Conservation (phyloP, 2,113 vertebrate genomes). For the Rousettus leschenaultii region DNA sequence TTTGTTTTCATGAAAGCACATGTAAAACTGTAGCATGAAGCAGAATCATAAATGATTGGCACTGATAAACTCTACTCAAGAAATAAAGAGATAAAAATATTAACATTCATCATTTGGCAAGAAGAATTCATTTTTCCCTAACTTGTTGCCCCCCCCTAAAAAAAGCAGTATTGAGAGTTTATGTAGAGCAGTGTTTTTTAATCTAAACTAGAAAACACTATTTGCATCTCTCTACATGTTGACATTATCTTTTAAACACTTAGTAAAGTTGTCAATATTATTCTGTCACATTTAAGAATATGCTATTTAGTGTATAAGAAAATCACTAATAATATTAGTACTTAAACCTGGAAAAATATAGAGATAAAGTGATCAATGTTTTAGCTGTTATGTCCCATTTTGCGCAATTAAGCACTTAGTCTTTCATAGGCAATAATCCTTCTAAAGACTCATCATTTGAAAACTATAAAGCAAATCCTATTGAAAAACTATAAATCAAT, state of each 20-base stretch:
- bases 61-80: conserved; percentile 33
- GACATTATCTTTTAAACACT: conserved; percentile 15
- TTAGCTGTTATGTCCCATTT: not conserved
- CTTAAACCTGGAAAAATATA: conserved; percentile 45
- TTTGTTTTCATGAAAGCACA: conserved; percentile 64
- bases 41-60: conserved; percentile 69
- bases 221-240: not conserved
- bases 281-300: not conserved
- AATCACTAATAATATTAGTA: conserved; percentile 24
- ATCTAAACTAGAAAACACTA: not conserved
- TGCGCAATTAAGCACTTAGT: not conserved
- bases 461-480: conserved; percentile 59
- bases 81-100: conserved; percentile 45
- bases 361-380: not conserved
- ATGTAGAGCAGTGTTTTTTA: not conserved
- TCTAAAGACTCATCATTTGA: conserved; percentile 49
- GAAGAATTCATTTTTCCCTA: not conserved
- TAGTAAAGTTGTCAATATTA: not conserved
- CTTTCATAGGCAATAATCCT: conserved; percentile 24
- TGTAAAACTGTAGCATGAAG: conserved; percentile 70
- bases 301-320: not conserved
- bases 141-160: not conserved
- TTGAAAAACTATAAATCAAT: conserved; percentile 29
- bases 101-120: not conserved
- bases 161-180: conserved; percentile 48